These are phyloP conservation scores for Nephotettix cincticeps DNA, from an alignment of 1,140 invertebrate species.

Conservation along the genomic window DNA sequence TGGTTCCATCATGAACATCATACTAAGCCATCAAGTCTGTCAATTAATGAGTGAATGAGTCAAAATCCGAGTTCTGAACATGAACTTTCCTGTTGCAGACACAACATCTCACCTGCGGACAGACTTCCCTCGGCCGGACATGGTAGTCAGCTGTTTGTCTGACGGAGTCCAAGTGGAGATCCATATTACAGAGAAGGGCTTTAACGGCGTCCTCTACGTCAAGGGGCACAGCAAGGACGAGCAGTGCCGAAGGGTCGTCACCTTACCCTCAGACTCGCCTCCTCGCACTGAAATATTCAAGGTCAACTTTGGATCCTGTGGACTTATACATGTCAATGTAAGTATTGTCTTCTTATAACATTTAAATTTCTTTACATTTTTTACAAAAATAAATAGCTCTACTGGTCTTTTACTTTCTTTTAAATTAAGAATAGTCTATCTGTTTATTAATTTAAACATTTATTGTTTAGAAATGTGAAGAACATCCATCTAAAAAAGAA, in stretches of 20 bases:
- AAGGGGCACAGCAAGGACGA: slow-evolving; percentile 93
- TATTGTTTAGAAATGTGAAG: too few species aligned
- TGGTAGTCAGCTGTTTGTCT: slow-evolving; percentile 85
- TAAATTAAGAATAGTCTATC: too few species aligned
- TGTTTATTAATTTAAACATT: too few species aligned
- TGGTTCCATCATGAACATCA: too few species aligned
- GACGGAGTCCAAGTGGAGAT: slow-evolving; percentile 90
- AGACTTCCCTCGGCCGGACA: slow-evolving; percentile 81
- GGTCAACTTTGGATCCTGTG: slow-evolving; percentile 88
- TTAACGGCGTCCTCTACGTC: slow-evolving; percentile 90
- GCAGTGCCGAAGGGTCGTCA: slow-evolving; percentile 78
- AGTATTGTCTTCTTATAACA: too few species aligned
- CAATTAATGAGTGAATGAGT: too few species aligned
- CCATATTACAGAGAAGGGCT: slow-evolving; percentile 73
- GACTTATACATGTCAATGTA: slow-evolving; percentile 87
- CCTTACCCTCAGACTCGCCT: slow-evolving; percentile 63
- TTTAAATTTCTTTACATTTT: too few species aligned
- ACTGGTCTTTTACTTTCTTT: too few species aligned
- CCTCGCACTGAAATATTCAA: slow-evolving; percentile 80
- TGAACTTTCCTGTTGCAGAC: slow-evolving; percentile 33
- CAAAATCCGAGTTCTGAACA: too few species aligned
- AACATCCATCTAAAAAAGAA: too few species aligned
- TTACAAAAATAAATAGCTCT: too few species aligned
- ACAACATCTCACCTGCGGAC: slow-evolving; percentile 47
- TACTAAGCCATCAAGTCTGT: too few species aligned